Conservation (phyloP, 1,140 invertebrate genomes). For the Brevipalpus yothersi region DNA sequence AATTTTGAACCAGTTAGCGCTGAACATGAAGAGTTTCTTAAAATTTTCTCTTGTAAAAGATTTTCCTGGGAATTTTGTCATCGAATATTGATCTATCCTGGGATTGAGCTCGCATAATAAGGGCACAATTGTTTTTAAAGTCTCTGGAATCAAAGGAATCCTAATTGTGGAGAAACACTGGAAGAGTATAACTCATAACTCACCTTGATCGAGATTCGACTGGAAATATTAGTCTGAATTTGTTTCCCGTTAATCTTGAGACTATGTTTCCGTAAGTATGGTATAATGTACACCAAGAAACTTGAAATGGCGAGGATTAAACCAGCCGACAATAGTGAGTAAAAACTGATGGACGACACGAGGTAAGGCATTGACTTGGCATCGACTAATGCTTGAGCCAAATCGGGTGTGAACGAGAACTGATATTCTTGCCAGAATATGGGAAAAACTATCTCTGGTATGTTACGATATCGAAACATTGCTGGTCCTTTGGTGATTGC, state of each 20-base stretch:
- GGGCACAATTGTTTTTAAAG: no score
- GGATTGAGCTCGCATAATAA: no score
- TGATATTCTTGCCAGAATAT: constrained; percentile 12
- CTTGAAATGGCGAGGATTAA: background rate
- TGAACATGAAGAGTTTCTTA: no score
- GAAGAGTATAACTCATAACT: no score
- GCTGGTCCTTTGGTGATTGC: constrained; percentile 8
- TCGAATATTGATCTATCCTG: no score
- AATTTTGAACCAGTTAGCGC: no score
- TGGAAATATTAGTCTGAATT: background rate
- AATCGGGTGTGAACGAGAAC: constrained; percentile 4
- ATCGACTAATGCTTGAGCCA: constrained; percentile 3
- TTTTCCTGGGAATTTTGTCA: no score
- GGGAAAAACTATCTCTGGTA: constrained; percentile 13
- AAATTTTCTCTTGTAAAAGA: no score
- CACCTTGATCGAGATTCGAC: no score
- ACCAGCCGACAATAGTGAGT: background rate
- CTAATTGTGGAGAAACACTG: no score
- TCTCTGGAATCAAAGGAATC: no score
- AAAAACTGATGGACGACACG: background rate
- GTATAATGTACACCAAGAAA: background rate
- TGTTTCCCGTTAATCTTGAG: background rate
- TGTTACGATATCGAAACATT: constrained; percentile 9
- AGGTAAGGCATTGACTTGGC: constrained; percentile 1
- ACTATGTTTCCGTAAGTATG: background rate